Evolutionary conservation across 2,113 vertebrate species (phyloP).

Genomic region (Orcinus orca): DNA sequence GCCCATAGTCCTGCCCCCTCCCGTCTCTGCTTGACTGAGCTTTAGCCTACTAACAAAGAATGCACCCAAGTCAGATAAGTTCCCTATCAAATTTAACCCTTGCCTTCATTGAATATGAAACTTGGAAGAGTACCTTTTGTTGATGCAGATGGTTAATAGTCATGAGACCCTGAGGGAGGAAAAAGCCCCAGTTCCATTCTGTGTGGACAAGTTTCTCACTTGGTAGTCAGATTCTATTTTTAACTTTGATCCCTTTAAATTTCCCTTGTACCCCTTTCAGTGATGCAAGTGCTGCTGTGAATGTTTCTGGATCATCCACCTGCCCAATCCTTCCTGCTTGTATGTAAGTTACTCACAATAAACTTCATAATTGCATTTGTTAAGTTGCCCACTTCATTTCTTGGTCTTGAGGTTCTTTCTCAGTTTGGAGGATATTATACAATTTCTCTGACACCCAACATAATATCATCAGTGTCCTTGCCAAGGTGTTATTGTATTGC

Average conservation of each 20-base stretch:
- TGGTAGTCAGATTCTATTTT: neutral
- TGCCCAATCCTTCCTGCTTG: neutral
- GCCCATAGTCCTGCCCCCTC: neutral
- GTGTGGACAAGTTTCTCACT: neutral
- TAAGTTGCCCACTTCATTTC: neutral
- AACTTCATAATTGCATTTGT: neutral
- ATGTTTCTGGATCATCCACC: neutral
- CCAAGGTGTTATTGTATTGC: neutral
- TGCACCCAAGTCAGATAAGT: neutral
- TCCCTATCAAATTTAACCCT: neutral
- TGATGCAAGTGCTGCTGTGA: neutral
- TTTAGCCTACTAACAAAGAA: no score
- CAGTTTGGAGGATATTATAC: neutral
- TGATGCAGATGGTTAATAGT: neutral
- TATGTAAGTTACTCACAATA: neutral
- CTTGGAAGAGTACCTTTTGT: neutral
- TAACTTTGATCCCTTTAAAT: neutral
- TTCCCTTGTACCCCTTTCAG: neutral
- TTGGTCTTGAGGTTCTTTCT: neutral
- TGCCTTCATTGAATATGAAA: neutral
- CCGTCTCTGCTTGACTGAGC: neutral
- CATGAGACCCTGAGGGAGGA: neutral
- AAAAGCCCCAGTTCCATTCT: neutral
- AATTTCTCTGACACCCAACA: neutral
- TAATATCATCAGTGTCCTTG: neutral